A percentile compares a stretch with the other conserved stretches of the same genome.
These are phyloP conservation scores for Pangasius macronema DNA, from an alignment of 2,797 vertebrate species.

Conservation along the genomic window DNA sequence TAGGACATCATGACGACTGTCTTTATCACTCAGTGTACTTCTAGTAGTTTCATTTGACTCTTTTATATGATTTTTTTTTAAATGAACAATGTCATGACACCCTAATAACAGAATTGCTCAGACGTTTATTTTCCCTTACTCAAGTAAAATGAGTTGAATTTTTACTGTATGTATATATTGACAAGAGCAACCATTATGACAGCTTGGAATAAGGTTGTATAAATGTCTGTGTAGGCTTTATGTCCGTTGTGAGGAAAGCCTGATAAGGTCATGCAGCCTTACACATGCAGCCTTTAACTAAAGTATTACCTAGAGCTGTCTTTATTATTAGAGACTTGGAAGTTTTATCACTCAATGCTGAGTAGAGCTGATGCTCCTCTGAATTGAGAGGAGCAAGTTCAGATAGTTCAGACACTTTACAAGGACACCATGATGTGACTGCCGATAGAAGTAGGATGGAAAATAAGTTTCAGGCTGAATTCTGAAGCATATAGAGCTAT, in stretches of 20 bases:
- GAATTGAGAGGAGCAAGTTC: not conserved
- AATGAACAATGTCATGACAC: not conserved
- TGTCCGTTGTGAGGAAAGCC: not conserved
- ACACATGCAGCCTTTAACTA: not conserved
- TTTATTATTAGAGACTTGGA: not conserved
- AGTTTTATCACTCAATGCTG: not conserved
- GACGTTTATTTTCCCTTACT: not conserved
- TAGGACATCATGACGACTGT: not conserved
- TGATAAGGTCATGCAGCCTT: not conserved
- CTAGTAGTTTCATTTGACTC: not conserved
- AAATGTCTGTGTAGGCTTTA: not conserved
- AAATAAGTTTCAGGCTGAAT: no score
- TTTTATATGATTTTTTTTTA: not conserved
- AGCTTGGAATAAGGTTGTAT: slow-evolving; percentile 1
- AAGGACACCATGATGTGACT: not conserved
- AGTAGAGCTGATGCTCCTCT: not conserved
- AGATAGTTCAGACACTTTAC: not conserved
- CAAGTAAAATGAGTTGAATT: not conserved
- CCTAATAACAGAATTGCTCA: not conserved
- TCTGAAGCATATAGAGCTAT: no score
- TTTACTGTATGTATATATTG: not conserved
- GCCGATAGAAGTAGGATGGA: no score
- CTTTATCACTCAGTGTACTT: not conserved
- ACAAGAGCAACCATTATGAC: not conserved
- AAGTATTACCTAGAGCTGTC: not conserved